phyloP scores from a whole-genome alignment of 2,888 invertebrate species.

The Sylvicola fuscatus region DNA sequence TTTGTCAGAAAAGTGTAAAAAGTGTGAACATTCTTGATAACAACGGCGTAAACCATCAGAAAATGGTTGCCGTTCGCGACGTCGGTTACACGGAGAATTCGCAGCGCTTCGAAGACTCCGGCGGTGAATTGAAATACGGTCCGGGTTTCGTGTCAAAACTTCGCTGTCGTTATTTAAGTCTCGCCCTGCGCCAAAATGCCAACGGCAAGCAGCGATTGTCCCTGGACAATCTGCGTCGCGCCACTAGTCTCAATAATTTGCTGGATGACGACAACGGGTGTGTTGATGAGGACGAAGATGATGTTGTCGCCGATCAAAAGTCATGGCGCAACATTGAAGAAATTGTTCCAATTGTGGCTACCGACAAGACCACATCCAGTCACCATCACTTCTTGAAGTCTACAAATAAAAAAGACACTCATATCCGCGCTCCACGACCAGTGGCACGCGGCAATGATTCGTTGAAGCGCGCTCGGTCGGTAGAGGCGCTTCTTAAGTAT shows the following conservation, averaged over 20 bases:
- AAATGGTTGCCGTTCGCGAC: constrained; percentile 31
- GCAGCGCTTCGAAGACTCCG: constrained; percentile 26
- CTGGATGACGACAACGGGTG: constrained; percentile 39
- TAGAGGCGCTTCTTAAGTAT: constrained; percentile 58
- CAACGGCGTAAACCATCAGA: constrained; percentile 12
- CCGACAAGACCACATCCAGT: background rate
- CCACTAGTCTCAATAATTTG: constrained; percentile 67
- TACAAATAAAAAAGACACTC: constrained; percentile 10
- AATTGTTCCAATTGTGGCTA: background rate
- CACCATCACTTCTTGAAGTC: background rate
- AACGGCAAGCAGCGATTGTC: constrained; percentile 41
- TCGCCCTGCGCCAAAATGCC: constrained; percentile 58
- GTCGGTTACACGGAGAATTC: constrained; percentile 12
- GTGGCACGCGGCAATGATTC: constrained; percentile 35
- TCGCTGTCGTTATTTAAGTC: constrained; percentile 67
- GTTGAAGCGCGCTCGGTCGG: constrained; percentile 69
- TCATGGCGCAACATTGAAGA: constrained; percentile 1
- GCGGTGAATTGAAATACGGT: constrained; percentile 72
- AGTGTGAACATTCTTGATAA: no score
- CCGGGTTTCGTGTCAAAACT: constrained; percentile 80
- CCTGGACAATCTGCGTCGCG: constrained; percentile 48
- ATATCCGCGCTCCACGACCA: constrained; percentile 28
- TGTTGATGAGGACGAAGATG: constrained; percentile 16
- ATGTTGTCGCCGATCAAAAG: constrained; percentile 12
- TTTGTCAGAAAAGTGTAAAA: no score